Conservation (phyloP, 2,888 invertebrate species). For the Bombyx huttoni region DNA sequence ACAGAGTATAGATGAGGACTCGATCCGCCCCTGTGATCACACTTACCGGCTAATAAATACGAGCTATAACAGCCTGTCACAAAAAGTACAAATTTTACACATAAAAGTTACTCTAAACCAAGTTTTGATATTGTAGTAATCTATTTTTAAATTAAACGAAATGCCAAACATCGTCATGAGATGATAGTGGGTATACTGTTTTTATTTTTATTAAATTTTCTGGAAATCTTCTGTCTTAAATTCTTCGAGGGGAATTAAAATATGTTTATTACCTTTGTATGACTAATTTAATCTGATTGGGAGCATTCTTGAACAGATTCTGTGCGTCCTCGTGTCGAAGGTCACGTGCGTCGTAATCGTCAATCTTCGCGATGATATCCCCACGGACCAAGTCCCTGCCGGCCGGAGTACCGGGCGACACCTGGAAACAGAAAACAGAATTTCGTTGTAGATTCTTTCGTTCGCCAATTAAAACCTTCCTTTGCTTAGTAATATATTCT, state of each 20-base stretch:
- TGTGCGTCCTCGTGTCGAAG: conserved; percentile 93
- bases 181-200: too few species aligned
- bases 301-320: conserved; percentile 86
- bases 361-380: conserved; percentile 91
- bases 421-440: conserved; percentile 73
- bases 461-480: background rate
- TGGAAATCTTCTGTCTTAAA: too few species aligned
- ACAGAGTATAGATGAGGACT: conserved; percentile 55
- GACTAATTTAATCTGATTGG: conserved; percentile 83
- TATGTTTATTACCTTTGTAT: conserved; percentile 79
- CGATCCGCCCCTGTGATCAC: conserved; percentile 54
- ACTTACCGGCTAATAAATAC: conserved; percentile 10
- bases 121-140: too few species aligned
- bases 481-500: background rate
- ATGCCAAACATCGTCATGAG: too few species aligned
- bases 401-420: conserved; percentile 88
- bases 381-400: conserved; percentile 88
- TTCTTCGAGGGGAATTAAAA: too few species aligned
- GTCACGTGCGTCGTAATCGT: conserved; percentile 89
- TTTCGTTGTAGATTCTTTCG: conserved; percentile 1
- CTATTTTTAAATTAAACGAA: too few species aligned
- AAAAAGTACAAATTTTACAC: background rate
- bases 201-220: too few species aligned
- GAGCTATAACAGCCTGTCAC: background rate
- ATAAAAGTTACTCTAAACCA: too few species aligned